Conservation (phyloP, 2,888 invertebrate species). For the Gordius sp. region DNA sequence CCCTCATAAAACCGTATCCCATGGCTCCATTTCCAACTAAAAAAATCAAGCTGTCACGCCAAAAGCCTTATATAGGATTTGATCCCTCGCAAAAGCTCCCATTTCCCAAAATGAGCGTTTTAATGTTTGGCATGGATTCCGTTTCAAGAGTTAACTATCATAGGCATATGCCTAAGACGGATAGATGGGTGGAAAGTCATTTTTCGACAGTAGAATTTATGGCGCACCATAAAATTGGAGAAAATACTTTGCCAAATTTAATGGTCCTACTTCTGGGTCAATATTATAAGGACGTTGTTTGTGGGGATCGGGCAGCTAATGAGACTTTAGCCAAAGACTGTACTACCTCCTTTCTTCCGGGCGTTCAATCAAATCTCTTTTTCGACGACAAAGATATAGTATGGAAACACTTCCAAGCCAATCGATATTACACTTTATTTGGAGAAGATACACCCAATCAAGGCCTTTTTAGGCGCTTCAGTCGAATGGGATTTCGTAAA, state of each 20-base stretch:
- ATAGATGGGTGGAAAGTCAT: not conserved
- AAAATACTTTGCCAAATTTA: not conserved
- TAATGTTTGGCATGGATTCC: conserved; percentile 9
- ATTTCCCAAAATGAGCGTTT: not conserved
- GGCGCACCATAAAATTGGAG: conserved; percentile 5
- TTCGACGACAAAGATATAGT: not conserved
- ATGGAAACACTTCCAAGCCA: conserved; percentile 1
- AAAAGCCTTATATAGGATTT: not conserved
- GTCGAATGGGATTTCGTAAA: not conserved
- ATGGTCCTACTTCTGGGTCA: conserved; percentile 1
- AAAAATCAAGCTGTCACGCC: not conserved
- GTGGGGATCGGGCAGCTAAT: not conserved
- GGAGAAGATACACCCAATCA: conserved; percentile 3
- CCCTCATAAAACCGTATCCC: not conserved
- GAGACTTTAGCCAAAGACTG: not conserved
- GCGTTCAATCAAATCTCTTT: no score
- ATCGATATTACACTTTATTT: not conserved
- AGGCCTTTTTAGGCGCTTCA: conserved; percentile 4
- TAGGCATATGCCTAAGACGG: not conserved
- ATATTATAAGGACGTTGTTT: not conserved
- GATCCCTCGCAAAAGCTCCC: no score
- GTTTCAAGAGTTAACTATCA: not conserved
- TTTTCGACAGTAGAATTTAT: not conserved
- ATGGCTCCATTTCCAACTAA: not conserved
- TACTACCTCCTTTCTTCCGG: not conserved